A percentile compares a stretch with the other conserved stretches of the same genome.
Evolutionary conservation across 2,113 vertebrate genomes (phyloP).

Genomic region (Cebus imitator): DNA sequence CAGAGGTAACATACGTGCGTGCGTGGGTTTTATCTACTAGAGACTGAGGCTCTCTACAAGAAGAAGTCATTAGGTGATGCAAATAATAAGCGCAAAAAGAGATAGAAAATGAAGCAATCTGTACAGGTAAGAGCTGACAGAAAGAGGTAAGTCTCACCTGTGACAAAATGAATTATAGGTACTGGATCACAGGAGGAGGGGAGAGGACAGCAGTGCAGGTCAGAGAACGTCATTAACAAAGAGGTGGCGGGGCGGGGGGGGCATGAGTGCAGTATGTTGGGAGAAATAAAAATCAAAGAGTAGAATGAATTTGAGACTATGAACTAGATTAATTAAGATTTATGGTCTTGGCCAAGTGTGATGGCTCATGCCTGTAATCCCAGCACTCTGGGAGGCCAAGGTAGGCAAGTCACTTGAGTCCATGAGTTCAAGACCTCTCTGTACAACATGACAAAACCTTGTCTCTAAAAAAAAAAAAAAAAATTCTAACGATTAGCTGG

Average conservation of each 20-base stretch:
- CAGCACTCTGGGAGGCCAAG: too few species aligned
- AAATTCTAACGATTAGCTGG: too few species aligned
- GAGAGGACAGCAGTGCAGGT: not conserved
- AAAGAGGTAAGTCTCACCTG: not conserved
- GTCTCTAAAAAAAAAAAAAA: too few species aligned
- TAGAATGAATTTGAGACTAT: not conserved
- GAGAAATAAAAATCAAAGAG: constrained; percentile 25
- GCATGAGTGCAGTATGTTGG: fast-evolving
- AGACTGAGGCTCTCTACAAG: not conserved
- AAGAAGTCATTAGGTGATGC: not conserved
- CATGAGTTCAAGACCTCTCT: too few species aligned
- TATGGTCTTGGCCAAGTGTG: not conserved
- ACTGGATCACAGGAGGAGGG: not conserved
- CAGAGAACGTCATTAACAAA: not conserved
- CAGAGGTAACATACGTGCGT: not conserved
- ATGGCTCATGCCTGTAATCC: too few species aligned
- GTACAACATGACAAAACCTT: too few species aligned
- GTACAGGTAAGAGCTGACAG: not conserved
- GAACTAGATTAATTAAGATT: not conserved
- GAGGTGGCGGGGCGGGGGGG: not conserved
- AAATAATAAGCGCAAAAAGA: not conserved
- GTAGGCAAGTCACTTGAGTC: too few species aligned
- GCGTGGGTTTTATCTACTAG: not conserved
- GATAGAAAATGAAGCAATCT: not conserved
- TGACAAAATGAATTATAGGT: not conserved